Evolutionary conservation across 2,888 invertebrate species (phyloP), one percentile per base, ranked within the genome.

Genomic region (Lasioglossum vierecki): DNA sequence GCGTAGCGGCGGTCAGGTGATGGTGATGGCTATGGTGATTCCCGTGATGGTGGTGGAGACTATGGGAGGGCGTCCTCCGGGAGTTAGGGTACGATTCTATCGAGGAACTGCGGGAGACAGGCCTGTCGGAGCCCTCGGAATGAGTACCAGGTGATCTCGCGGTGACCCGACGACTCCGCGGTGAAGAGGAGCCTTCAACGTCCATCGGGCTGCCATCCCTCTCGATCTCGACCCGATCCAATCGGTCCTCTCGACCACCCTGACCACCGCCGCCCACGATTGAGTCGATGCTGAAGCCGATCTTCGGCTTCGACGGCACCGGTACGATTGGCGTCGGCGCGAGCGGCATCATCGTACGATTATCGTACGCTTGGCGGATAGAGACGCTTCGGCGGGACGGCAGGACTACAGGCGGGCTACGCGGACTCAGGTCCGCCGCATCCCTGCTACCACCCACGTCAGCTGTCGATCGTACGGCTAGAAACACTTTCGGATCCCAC

Each of bases 251-350:
- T 46, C 93, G 91, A 44, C 93, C 70, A n/a, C 70, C 93, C 87
- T 98, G 98, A 3, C 91, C 92, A 57, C 92, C 91, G 66, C 97
- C 97, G 91, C 98, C 98, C 86, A 98, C 98, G 94, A 98, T 98
- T 94, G 98, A 98, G 96, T 99, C 99, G 95, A 99, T 99, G 94
- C 98, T 98, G 95, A 99, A 99, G 93, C 98, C 98, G 95, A 99
- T 98, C 96, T 98, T 98, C 91, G 98, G 98, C 96, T 98, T 98
- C 92, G 97, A 97, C 95, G 98, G 98, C 96, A 98, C 97, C 96
- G 98, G 97, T 95, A 98, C 97, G 95, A 98, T 97, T 96, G 98
- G 98, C 95, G 98, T 98, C 96, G 98, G 98, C 97, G 98, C 98
- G 96, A 98, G 97, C 96, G 98, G 98, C 98, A 98, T 98, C 98